phyloP scores from a whole-genome alignment of 2,888 invertebrate genomes.

The Drosophila tanythrix region DNA sequence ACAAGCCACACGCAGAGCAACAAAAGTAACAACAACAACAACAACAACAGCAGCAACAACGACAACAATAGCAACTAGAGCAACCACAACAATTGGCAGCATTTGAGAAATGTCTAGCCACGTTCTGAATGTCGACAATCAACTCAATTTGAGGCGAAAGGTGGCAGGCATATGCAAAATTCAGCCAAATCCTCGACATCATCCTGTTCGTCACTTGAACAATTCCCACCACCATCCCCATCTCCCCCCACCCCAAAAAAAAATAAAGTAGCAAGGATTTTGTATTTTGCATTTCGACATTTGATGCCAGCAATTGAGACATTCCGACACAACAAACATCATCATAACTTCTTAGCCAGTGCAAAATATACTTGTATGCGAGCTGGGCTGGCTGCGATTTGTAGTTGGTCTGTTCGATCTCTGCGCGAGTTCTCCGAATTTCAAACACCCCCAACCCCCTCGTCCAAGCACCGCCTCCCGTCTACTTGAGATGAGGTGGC shows the following conservation, averaged over 20 bases:
- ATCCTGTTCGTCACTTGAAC: slow-evolving; percentile 18
- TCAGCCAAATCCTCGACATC: slow-evolving; percentile 49
- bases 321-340: slow-evolving; percentile 20
- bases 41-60: neutral
- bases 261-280: slow-evolving; percentile 46
- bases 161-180: slow-evolving; percentile 48
- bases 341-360: slow-evolving; percentile 35
- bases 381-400: slow-evolving; percentile 37
- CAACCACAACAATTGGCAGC: slow-evolving; percentile 38
- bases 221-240: neutral
- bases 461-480: neutral
- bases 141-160: slow-evolving; percentile 66
- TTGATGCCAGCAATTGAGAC: slow-evolving; percentile 42
- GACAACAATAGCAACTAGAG: slow-evolving; percentile 3
- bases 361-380: slow-evolving; percentile 38
- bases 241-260: neutral
- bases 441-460: neutral
- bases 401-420: slow-evolving; percentile 40
- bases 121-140: slow-evolving; percentile 73
- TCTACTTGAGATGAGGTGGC: neutral
- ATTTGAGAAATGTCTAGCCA: slow-evolving; percentile 58
- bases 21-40: neutral
- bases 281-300: slow-evolving; percentile 62
- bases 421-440: neutral
- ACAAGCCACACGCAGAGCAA: slow-evolving; percentile 25